Evolutionary conservation across 2,113 vertebrate genomes (phyloP).

Genomic region (Cryptotis parvus): DNA sequence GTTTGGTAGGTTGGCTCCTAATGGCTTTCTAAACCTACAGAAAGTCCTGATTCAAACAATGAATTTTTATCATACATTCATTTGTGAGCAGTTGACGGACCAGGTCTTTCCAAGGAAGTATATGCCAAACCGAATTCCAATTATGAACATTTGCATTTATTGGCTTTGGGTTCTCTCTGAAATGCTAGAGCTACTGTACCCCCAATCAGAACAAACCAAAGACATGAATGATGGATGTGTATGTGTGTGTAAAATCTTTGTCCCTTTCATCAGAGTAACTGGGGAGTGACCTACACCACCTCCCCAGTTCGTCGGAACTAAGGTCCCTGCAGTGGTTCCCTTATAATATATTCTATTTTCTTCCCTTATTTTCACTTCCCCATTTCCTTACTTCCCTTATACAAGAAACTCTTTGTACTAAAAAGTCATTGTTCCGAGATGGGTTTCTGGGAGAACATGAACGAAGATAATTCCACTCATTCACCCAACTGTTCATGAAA

Average conservation of each 20-base stretch:
- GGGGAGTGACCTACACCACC: neutral
- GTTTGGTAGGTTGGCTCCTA: neutral
- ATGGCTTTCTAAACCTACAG: neutral
- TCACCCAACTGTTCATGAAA: neutral
- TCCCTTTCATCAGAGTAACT: neutral
- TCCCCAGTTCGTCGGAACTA: neutral
- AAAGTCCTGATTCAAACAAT: neutral
- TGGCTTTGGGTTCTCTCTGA: neutral
- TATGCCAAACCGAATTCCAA: neutral
- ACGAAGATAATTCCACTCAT: neutral
- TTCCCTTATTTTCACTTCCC: neutral
- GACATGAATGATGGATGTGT: neutral
- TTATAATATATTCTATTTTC: neutral
- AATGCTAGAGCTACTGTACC: neutral
- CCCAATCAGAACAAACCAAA: neutral
- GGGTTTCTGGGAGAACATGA: neutral
- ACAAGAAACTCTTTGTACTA: neutral
- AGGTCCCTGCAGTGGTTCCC: neutral
- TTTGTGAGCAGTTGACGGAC: neutral
- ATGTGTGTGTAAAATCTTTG: neutral
- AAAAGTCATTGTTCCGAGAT: neutral
- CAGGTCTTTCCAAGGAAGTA: neutral
- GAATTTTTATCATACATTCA: neutral
- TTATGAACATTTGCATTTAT: neutral
- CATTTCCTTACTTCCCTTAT: neutral